Conservation (phyloP, 2,888 invertebrate genomes). For the Tachystola acroxantha region DNA sequence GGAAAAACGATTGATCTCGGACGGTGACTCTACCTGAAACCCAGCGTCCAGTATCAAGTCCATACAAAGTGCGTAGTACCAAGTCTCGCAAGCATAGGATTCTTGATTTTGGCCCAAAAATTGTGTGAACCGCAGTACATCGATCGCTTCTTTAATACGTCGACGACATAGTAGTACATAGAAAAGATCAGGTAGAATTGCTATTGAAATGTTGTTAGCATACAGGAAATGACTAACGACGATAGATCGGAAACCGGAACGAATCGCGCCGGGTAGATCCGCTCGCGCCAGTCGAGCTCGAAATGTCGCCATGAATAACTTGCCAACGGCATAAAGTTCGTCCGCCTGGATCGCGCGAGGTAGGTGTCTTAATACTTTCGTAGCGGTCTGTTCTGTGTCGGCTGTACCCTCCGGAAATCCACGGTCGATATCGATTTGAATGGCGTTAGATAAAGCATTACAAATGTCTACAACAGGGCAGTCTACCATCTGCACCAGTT, state of each 20-base stretch:
- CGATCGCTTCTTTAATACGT: constrained; percentile 69
- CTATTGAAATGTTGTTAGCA: constrained; percentile 53
- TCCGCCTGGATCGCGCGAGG: constrained; percentile 48
- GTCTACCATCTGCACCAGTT: constrained; percentile 48
- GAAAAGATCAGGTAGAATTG: constrained; percentile 65
- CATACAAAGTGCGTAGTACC: constrained; percentile 78
- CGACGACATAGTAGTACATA: constrained; percentile 58
- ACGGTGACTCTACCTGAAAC: constrained; percentile 67
- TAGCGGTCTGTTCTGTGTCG: constrained; percentile 52
- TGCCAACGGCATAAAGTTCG: constrained; percentile 64
- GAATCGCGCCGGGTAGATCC: constrained; percentile 40
- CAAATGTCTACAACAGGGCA: constrained; percentile 58
- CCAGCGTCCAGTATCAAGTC: constrained; percentile 78
- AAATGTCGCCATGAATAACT: constrained; percentile 62
- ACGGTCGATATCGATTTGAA: constrained; percentile 61
- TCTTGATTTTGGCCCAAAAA: constrained; percentile 31
- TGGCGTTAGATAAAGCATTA: constrained; percentile 63
- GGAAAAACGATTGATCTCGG: constrained; percentile 60
- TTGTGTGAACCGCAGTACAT: constrained; percentile 53
- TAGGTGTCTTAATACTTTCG: constrained; percentile 36
- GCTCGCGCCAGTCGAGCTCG: constrained; percentile 54
- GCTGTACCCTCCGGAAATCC: constrained; percentile 48
- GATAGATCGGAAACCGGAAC: constrained; percentile 59
- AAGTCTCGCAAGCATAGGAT: constrained; percentile 51
- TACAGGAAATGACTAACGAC: constrained; percentile 59